Evolutionary conservation across 1,140 invertebrate species (phyloP).

Genomic region (Philotrypesis tridentata): DNA sequence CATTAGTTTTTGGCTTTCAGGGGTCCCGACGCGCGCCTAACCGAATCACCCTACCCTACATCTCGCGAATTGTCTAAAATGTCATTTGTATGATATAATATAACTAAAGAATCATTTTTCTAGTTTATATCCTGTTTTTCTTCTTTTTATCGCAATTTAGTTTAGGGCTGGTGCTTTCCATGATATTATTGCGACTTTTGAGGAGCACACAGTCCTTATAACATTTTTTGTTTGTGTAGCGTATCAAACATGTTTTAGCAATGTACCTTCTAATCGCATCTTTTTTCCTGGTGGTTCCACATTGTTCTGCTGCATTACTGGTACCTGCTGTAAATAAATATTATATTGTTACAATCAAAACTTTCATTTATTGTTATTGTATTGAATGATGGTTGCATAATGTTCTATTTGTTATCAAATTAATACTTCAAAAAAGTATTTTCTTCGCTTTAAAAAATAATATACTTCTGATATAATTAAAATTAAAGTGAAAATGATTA

Average conservation of each 20-base stretch:
- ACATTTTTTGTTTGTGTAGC: constrained; percentile 7
- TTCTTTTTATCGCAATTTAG: constrained; percentile 59
- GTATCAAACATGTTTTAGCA: constrained; percentile 57
- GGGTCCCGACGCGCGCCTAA: constrained; percentile 64
- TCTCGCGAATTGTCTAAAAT: constrained; percentile 50
- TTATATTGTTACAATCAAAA: background rate
- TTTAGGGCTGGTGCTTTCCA: constrained; percentile 60
- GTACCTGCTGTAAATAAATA: constrained; percentile 56
- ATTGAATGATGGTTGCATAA: too few species aligned
- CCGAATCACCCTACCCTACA: constrained; percentile 60
- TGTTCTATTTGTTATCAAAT: background rate
- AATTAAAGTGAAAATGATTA: too few species aligned
- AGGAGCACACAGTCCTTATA: constrained; percentile 22
- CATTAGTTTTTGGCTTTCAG: constrained; percentile 71
- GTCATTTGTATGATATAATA: constrained; percentile 31
- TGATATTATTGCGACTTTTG: constrained; percentile 59
- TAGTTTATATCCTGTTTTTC: constrained; percentile 56
- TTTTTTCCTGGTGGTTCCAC: constrained; percentile 66
- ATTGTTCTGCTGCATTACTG: constrained; percentile 57
- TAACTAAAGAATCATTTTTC: constrained; percentile 56
- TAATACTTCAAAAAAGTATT: background rate
- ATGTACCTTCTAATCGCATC: constrained; percentile 70
- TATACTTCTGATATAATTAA: too few species aligned
- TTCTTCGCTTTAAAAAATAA: background rate
- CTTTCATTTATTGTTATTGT: too few species aligned